Evolutionary conservation across 1,140 invertebrate genomes (phyloP).

Genomic region (Wiebesia pumilae): DNA sequence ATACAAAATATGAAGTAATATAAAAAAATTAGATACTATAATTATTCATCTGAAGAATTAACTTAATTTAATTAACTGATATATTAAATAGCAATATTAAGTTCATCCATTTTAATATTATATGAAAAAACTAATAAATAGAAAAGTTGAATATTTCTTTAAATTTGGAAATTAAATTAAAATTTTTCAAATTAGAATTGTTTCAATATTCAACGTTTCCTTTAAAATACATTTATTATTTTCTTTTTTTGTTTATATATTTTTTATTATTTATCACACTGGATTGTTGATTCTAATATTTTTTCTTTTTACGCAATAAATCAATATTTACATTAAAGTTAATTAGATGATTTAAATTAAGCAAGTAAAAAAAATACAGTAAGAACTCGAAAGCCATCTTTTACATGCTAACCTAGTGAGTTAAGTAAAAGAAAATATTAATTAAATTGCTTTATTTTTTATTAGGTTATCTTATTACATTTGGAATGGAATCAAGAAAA

Average conservation of each 20-base stretch:
- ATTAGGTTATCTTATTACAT: constrained; percentile 44
- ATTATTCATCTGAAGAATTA: neutral
- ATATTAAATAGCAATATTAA: neutral
- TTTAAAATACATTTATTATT: too few species aligned
- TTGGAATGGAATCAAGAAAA: constrained; percentile 44
- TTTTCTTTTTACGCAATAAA: too few species aligned
- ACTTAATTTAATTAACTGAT: neutral
- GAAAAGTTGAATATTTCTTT: neutral
- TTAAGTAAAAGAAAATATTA: neutral
- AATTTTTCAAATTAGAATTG: neutral
- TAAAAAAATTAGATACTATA: neutral
- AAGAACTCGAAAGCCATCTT: neutral
- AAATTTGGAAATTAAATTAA: neutral
- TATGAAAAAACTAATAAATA: too few species aligned
- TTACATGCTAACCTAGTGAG: neutral
- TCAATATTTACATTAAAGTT: too few species aligned
- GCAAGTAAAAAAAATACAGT: too few species aligned
- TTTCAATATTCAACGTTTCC: neutral
- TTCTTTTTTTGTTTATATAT: neutral
- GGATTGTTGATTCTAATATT: too few species aligned
- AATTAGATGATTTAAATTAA: too few species aligned
- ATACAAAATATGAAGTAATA: neutral
- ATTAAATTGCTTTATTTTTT: constrained; percentile 39
- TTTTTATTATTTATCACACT: too few species aligned
- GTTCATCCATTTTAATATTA: neutral